These are phyloP conservation scores for Dipodomys ordii DNA, from an alignment of 2,113 vertebrate species.

Conservation along the genomic window DNA sequence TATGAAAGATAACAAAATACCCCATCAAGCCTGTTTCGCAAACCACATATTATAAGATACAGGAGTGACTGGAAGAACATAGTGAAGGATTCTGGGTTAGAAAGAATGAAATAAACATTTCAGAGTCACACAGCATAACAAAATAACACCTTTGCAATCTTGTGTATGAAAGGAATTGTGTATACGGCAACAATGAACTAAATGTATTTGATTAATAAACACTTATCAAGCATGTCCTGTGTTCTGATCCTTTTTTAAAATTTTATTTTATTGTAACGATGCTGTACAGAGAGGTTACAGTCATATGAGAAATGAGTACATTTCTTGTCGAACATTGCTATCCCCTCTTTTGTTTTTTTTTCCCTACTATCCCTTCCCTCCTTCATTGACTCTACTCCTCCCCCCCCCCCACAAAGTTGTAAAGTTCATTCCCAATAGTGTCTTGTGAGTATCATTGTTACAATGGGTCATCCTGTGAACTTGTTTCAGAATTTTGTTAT, in stretches of 20 bases:
- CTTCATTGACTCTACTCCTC: too few relatives aligned
- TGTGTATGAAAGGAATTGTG: background rate
- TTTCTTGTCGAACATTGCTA: too few relatives aligned
- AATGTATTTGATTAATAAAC: background rate
- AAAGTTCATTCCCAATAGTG: too few relatives aligned
- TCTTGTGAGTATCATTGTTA: too few relatives aligned
- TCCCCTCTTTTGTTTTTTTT: too few relatives aligned
- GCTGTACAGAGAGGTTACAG: too few relatives aligned
- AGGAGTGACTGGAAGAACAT: background rate
- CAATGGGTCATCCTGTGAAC: too few relatives aligned
- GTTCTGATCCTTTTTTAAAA: background rate
- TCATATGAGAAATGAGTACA: too few relatives aligned
- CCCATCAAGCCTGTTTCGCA: background rate
- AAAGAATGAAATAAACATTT: constrained; percentile 28
- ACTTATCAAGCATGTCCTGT: background rate
- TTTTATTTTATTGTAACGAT: too few relatives aligned
- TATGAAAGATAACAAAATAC: constrained; percentile 42
- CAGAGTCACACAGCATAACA: background rate
- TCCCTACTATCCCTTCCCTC: too few relatives aligned
- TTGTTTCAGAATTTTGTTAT: too few relatives aligned
- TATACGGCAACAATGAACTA: background rate
- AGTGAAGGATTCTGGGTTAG: constrained; percentile 15
- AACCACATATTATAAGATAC: background rate
- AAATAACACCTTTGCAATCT: background rate
- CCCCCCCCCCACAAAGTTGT: too few relatives aligned